Evolutionary conservation across 1,140 invertebrate genomes (phyloP).

Genomic region (Trichonephila inaurata): DNA sequence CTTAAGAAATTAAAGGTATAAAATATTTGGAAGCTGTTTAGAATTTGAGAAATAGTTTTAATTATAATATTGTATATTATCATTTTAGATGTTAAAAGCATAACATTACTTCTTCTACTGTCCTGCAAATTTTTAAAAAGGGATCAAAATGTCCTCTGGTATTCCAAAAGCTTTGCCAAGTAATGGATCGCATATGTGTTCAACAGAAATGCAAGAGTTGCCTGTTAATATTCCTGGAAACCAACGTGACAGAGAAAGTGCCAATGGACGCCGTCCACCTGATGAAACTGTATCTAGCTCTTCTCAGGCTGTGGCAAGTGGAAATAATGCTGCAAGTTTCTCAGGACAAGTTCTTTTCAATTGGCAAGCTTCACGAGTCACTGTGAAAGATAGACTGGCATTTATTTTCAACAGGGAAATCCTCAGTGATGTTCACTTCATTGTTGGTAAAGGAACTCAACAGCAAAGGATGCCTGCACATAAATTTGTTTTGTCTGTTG

Average conservation of each 20-base stretch:
- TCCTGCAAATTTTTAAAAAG: background rate
- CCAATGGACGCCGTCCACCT: slow-evolving; percentile 26
- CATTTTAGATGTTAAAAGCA: background rate
- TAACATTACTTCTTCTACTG: background rate
- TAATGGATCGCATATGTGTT: slow-evolving; percentile 71
- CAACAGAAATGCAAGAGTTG: slow-evolving; percentile 63
- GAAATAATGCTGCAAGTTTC: slow-evolving; percentile 54
- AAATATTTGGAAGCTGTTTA: too few relatives aligned
- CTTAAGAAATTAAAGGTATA: too few relatives aligned
- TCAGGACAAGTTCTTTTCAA: slow-evolving; percentile 78
- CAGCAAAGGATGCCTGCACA: slow-evolving; percentile 90
- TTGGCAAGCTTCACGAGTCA: slow-evolving; percentile 85
- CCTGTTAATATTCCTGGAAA: slow-evolving; percentile 76
- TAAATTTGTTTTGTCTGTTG: slow-evolving; percentile 90
- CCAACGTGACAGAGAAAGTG: slow-evolving; percentile 71
- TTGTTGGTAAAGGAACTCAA: slow-evolving; percentile 86
- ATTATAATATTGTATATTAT: background rate
- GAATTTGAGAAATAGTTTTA: too few relatives aligned
- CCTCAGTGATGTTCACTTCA: slow-evolving; percentile 89
- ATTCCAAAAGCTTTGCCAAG: slow-evolving; percentile 57
- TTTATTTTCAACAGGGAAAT: slow-evolving; percentile 92
- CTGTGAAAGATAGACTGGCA: slow-evolving; percentile 88
- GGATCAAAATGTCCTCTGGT: slow-evolving; percentile 66
- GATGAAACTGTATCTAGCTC: slow-evolving; percentile 29
- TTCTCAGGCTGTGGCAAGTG: background rate